phyloP scores from a whole-genome alignment of 1,140 invertebrate genomes.

The Melipona quadrifasciata region DNA sequence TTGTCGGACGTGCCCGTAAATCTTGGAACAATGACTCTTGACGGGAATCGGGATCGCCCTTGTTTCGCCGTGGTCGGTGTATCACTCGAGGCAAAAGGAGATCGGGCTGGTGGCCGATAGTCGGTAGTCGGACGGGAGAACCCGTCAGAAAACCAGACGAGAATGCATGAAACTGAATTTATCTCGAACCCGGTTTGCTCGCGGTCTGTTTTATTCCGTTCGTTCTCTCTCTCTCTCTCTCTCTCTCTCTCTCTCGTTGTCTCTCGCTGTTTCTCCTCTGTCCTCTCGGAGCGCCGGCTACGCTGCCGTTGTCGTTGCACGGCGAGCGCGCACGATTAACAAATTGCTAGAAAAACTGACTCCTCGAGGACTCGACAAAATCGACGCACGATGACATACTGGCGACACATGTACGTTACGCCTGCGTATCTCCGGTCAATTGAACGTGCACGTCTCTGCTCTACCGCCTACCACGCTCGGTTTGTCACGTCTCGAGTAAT shows the following conservation, averaged over 20 bases:
- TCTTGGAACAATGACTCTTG: conserved; percentile 44
- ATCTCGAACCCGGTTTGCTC: conserved; percentile 71
- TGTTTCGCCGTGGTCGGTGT: conserved; percentile 35
- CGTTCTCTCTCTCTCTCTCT: background rate
- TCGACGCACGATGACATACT: conserved; percentile 62
- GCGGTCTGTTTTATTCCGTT: conserved; percentile 9
- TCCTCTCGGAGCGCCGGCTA: too few species aligned
- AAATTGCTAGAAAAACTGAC: conserved; percentile 77
- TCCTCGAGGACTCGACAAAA: conserved; percentile 55
- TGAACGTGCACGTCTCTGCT: conserved; percentile 15
- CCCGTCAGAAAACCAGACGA: conserved; percentile 72
- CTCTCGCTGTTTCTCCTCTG: too few species aligned
- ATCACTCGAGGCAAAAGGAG: conserved; percentile 56
- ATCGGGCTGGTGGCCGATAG: conserved; percentile 59
- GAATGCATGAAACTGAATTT: conserved; percentile 77
- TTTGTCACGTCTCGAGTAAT: conserved; percentile 44
- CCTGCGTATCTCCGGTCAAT: conserved; percentile 37
- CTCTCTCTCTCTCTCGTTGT: background rate
- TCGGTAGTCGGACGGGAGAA: conserved; percentile 65
- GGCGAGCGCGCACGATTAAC: conserved; percentile 71
- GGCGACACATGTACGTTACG: conserved; percentile 52
- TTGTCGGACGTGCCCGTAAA: conserved; percentile 47
- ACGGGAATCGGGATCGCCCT: conserved; percentile 20
- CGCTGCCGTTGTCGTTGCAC: too few species aligned
- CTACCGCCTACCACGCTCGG: conserved; percentile 22